Evolutionary conservation across 2,797 vertebrate species (phyloP).

Genomic region (Ceyx erithaca): DNA sequence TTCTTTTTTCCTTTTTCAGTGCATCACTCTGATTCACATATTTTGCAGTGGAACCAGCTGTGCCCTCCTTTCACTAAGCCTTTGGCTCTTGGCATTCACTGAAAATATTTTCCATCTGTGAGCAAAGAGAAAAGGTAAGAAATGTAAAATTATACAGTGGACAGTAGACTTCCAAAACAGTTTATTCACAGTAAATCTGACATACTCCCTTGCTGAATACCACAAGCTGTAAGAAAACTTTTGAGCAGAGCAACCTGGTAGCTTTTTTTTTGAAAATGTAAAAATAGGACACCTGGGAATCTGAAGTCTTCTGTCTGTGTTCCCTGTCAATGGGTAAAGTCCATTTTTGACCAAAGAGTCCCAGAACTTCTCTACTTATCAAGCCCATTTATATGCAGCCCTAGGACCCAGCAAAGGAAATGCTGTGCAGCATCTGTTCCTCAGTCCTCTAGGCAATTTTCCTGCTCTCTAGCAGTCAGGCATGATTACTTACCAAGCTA

Average conservation of each 20-base stretch:
- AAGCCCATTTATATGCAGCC: fast-evolving
- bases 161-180: conserved; percentile 15
- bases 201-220: neutral
- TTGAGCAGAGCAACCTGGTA: neutral
- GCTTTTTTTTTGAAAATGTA: neutral
- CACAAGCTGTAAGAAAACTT: neutral
- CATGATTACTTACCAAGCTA: neutral
- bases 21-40: neutral
- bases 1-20: neutral
- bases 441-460: neutral
- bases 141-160: conserved; percentile 7
- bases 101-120: neutral
- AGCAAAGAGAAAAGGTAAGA: conserved; percentile 27
- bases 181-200: conserved; percentile 22
- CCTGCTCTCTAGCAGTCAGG: neutral
- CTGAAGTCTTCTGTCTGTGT: neutral
- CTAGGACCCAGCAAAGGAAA: neutral
- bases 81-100: neutral
- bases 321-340: neutral
- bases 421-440: neutral
- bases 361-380: neutral
- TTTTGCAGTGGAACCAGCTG: neutral
- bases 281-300: neutral
- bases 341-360: neutral
- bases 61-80: neutral